Evolutionary conservation across 2,113 vertebrate species (phyloP), one percentile per base, ranked within the genome.

Genomic region (Scomber japonicus): DNA sequence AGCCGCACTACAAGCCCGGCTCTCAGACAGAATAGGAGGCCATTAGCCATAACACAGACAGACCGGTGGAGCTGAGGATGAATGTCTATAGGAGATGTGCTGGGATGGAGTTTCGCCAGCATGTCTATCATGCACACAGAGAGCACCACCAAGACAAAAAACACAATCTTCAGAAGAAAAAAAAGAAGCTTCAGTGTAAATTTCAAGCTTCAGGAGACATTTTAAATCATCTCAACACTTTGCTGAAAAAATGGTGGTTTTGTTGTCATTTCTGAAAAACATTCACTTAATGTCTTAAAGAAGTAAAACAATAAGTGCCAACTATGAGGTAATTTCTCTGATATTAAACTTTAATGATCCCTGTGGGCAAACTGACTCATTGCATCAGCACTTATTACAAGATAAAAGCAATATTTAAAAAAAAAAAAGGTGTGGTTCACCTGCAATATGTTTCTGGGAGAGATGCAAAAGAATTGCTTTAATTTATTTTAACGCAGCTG

Each of bases 11-110:
- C 54, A 30, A 51, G 62, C 49, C 49, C 12, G 2, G 57, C 59
- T 60, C 62, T 78, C 55, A 62, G 54, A 64, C 67, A 56, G 27
- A 55, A 63, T 24, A 45, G 49, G 71, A 59, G 46, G 73, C 55
- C 62, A 72, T 81, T 77, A 67, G 27, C 71, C 46, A 83, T 31
- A 71, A 76, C 30, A 51, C 13, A 68, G n/a, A 68, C 48, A 51
- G 55, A 68, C 35, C 35, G 35, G 35, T 19, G 21, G 24, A 65
- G 65, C 21, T 13, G 17, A 44, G n/a, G 27, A 45, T 10, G 51
- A 35, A 60, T 3, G 31, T 61, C 64, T 46, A 21, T 21, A 24
- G 5, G n/a, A 53, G 55, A 71, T 40, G 16, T 48, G 30, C 54
- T 40, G 35, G 35, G 35, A 40, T 68, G 48, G 16, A 74, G 62